A percentile compares a stretch with the other conserved stretches of the same genome.
phyloP scores from a whole-genome alignment of 2,113 vertebrate genomes.

The Tachysurus vachellii region DNA sequence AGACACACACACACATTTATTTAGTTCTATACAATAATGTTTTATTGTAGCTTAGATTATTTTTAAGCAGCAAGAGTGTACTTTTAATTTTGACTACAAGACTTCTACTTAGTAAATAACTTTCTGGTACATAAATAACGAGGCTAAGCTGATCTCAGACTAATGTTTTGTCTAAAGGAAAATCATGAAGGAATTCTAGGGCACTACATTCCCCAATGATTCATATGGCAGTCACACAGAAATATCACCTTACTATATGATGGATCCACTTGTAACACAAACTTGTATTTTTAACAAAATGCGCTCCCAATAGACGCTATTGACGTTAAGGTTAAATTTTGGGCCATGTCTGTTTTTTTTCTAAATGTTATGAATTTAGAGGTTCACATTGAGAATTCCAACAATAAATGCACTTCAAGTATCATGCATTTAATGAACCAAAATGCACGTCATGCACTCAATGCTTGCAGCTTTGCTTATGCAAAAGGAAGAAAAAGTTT shows the following conservation, averaged over 20 bases:
- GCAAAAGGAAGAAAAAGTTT: too few relatives aligned
- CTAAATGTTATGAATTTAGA: neutral
- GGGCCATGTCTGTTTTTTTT: neutral
- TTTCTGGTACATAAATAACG: neutral
- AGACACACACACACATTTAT: slow-evolving; percentile 27
- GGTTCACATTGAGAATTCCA: too few relatives aligned
- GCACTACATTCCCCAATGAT: neutral
- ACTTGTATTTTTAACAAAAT: neutral
- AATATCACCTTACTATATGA: neutral
- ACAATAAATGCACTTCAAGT: too few relatives aligned
- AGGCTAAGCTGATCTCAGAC: neutral
- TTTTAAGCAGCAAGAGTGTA: neutral
- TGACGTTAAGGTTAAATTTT: neutral
- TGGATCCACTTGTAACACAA: neutral
- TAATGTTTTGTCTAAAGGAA: neutral
- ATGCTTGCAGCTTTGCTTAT: too few relatives aligned
- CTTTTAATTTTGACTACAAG: neutral
- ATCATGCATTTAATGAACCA: too few relatives aligned
- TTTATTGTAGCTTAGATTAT: neutral
- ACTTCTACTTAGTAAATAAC: neutral
- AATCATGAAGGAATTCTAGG: neutral
- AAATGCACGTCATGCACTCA: too few relatives aligned
- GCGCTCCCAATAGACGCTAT: neutral
- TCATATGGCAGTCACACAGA: neutral
- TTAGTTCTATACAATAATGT: neutral